Conservation (phyloP, 2,888 invertebrate genomes). For the Chydorus sphaericus region DNA sequence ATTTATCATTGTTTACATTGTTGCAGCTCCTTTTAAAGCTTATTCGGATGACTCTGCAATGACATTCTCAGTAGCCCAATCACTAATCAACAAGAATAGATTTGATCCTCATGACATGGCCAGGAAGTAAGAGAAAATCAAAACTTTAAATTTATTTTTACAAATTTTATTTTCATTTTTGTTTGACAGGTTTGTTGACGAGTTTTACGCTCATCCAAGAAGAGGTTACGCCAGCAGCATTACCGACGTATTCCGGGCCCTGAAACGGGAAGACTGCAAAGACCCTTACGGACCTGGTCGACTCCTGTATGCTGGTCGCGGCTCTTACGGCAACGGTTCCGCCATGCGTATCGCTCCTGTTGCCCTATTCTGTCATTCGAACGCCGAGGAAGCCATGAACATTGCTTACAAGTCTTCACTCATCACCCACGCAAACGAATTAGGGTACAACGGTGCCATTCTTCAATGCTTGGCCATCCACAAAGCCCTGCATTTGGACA, state of each 20-base stretch:
- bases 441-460: slow-evolving; percentile 39
- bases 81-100: slow-evolving; percentile 39
- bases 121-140: slow-evolving; percentile 30
- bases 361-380: slow-evolving; percentile 39
- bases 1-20: slow-evolving; percentile 7
- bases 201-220: slow-evolving; percentile 42
- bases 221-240: slow-evolving; percentile 51
- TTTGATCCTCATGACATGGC: slow-evolving; percentile 44
- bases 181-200: slow-evolving; percentile 40
- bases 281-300: slow-evolving; percentile 46
- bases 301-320: slow-evolving; percentile 47
- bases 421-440: slow-evolving; percentile 42
- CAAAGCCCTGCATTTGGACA: slow-evolving; percentile 35
- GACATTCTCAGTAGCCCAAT: slow-evolving; percentile 45
- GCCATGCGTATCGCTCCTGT: slow-evolving; percentile 57
- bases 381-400: slow-evolving; percentile 36
- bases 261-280: slow-evolving; percentile 37
- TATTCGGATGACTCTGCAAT: slow-evolving; percentile 60
- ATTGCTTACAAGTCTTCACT: slow-evolving; percentile 35
- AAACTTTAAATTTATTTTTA: neutral
- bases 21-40: slow-evolving; percentile 36
- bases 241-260: slow-evolving; percentile 36
- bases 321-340: slow-evolving; percentile 63
- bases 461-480: slow-evolving; percentile 42
- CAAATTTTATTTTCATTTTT: neutral